Evolutionary conservation across 2,888 invertebrate genomes (phyloP).

Genomic region (Carpatolechia fugitivella): DNA sequence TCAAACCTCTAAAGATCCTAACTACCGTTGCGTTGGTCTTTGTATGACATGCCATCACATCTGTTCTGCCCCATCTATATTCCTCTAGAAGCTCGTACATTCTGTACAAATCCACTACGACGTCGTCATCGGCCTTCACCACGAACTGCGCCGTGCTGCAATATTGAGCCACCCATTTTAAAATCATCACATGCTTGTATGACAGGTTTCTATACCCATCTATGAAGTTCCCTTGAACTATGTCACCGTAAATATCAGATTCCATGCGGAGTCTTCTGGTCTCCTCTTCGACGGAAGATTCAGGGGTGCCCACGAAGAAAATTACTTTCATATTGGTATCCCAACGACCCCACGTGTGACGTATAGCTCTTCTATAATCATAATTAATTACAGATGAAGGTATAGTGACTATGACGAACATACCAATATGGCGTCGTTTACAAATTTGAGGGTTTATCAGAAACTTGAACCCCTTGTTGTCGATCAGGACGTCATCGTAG

Average conservation of each 20-base stretch:
- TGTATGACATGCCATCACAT: not conserved
- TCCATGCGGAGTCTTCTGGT: not conserved
- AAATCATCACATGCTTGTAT: slow-evolving; percentile 5
- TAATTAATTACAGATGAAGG: not conserved
- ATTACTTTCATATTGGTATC: not conserved
- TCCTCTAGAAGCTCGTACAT: not conserved
- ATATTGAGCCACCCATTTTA: not conserved
- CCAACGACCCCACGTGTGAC: not conserved
- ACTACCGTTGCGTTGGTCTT: not conserved
- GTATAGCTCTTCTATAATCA: not conserved
- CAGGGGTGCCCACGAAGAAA: not conserved
- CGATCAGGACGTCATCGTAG: not conserved
- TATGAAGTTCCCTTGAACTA: slow-evolving; percentile 3
- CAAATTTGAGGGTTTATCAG: not conserved
- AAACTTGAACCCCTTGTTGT: not conserved
- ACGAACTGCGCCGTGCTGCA: not conserved
- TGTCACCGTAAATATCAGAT: not conserved
- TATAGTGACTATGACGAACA: not conserved
- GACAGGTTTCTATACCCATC: not conserved
- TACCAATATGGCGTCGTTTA: not conserved
- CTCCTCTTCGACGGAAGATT: not conserved
- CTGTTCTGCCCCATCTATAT: not conserved
- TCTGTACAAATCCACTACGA: not conserved
- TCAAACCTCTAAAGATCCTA: not conserved
- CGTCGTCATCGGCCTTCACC: not conserved